Conservation (phyloP, 2,797 vertebrate genomes). For the Acrossocheilus fasciatus region DNA sequence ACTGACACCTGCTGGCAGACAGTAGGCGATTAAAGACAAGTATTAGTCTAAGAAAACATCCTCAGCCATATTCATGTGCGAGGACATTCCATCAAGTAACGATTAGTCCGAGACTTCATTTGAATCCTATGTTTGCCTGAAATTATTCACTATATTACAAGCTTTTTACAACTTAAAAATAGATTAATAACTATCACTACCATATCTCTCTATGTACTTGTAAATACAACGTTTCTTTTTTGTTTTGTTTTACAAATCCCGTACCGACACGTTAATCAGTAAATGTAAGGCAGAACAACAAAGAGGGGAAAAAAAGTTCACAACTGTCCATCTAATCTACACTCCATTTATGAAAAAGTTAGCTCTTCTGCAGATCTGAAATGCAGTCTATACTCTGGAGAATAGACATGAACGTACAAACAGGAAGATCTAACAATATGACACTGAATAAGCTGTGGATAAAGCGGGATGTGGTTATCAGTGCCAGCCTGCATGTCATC, state of each 20-base stretch:
- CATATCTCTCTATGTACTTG: constrained; percentile 14
- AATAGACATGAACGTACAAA: constrained; percentile 1
- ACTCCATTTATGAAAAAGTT: neutral
- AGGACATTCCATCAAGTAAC: neutral
- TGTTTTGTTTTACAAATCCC: constrained; percentile 16
- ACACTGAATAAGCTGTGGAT: neutral
- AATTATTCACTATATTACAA: constrained; percentile 41
- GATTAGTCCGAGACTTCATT: constrained; percentile 25
- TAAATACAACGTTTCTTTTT: neutral
- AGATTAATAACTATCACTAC: constrained; percentile 50
- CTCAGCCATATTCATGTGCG: neutral
- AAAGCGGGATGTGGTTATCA: neutral
- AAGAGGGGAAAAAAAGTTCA: neutral
- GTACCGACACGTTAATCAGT: constrained; percentile 38
- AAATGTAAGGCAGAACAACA: constrained; percentile 43
- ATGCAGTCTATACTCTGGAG: constrained; percentile 12
- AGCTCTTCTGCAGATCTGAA: constrained; percentile 1
- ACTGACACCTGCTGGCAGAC: constrained; percentile 29
- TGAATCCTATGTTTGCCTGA: constrained; percentile 26
- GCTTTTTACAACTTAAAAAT: constrained; percentile 58
- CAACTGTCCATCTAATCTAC: neutral
- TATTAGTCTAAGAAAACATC: constrained; percentile 15
- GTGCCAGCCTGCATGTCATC: neutral
- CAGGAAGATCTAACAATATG: neutral
- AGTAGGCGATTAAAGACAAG: constrained; percentile 3